These are phyloP conservation scores for Oryzias woworae DNA, from an alignment of 2,113 vertebrate species.

Conservation along the genomic window DNA sequence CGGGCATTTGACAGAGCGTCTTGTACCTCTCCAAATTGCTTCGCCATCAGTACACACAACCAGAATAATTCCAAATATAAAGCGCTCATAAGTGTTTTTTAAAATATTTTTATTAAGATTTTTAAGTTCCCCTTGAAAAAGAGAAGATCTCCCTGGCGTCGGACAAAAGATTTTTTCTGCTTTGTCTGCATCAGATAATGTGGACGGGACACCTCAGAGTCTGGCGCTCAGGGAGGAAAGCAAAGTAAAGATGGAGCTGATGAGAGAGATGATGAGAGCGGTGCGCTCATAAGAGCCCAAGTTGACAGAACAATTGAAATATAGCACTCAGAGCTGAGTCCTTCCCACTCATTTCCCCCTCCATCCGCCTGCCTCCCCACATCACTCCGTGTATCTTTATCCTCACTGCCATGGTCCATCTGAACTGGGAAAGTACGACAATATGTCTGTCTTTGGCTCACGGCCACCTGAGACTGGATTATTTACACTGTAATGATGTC, in stretches of 20 bases:
- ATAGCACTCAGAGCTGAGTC: background rate
- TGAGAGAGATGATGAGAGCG: slow-evolving; percentile 11
- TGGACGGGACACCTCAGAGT: slow-evolving; percentile 43
- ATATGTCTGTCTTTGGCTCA: slow-evolving; percentile 24
- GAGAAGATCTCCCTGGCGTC: slow-evolving; percentile 22
- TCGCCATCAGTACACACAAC: too few species aligned
- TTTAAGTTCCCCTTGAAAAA: background rate
- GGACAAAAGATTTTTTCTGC: slow-evolving; percentile 30
- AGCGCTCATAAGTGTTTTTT: too few species aligned
- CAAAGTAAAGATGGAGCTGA: slow-evolving; percentile 1
- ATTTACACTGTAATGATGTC: slow-evolving; percentile 32
- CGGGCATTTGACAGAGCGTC: too few species aligned
- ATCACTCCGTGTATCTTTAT: slow-evolving; percentile 10
- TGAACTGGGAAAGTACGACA: slow-evolving; percentile 29
- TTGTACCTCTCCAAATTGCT: too few species aligned
- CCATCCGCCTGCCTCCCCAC: slow-evolving; percentile 1
- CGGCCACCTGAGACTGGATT: slow-evolving; percentile 6
- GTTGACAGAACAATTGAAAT: slow-evolving; percentile 4
- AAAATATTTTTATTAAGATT: too few species aligned
- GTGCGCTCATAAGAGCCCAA: slow-evolving; percentile 4
- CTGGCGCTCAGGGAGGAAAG: slow-evolving; percentile 15
- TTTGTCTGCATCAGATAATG: slow-evolving; percentile 29
- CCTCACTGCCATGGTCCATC: slow-evolving; percentile 34
- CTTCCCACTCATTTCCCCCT: background rate
- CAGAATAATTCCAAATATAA: too few species aligned